Conservation (phyloP, 2,888 invertebrate species). For the Epinotia brunnichana region DNA sequence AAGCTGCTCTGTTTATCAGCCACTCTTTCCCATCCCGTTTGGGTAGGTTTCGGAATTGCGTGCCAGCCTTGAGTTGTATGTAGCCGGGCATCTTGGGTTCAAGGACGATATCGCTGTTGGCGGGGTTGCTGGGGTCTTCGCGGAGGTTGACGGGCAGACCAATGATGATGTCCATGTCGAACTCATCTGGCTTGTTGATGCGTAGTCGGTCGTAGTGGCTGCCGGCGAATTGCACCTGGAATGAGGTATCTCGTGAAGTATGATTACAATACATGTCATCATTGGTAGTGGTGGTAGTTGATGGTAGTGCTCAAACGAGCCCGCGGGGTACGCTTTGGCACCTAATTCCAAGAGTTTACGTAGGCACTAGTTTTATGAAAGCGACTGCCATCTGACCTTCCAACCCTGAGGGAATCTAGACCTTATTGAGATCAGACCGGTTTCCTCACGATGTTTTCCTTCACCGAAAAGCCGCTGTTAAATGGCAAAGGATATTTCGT, state of each 20-base stretch:
- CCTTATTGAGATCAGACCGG: too few relatives aligned
- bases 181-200: conserved; percentile 84
- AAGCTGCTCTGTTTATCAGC: conserved; percentile 65
- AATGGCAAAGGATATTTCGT: too few relatives aligned
- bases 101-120: conserved; percentile 67
- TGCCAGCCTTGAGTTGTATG: conserved; percentile 71
- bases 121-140: conserved; percentile 49
- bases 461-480: too few relatives aligned
- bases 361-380: too few relatives aligned
- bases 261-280: too few relatives aligned
- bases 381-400: too few relatives aligned
- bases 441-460: too few relatives aligned
- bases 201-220: conserved; percentile 85
- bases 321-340: too few relatives aligned
- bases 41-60: conserved; percentile 61
- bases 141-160: conserved; percentile 72
- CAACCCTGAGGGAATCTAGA: too few relatives aligned
- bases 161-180: conserved; percentile 84
- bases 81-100: conserved; percentile 72
- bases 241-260: background rate
- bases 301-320: too few relatives aligned
- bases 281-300: too few relatives aligned
- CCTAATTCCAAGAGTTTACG: too few relatives aligned
- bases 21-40: conserved; percentile 59
- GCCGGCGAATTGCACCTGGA: conserved; percentile 80